Conservation (phyloP, 2,888 invertebrate species). For the Hemicrepidius hirtus region DNA sequence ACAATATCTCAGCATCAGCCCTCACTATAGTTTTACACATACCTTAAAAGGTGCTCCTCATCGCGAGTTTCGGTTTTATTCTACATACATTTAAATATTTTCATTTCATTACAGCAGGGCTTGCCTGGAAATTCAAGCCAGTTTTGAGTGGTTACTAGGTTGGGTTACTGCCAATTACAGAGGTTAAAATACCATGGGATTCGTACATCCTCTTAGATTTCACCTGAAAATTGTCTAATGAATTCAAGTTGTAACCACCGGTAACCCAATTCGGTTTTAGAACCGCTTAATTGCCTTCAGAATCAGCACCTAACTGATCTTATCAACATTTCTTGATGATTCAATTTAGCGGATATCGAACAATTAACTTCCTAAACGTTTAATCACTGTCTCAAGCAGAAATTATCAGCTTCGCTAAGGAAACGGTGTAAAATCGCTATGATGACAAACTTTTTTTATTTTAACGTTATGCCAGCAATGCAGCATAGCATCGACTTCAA, state of each 20-base stretch:
- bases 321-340: constrained; percentile 32
- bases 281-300: constrained; percentile 27
- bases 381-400: constrained; percentile 24
- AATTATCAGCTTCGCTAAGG: neutral
- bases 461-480: neutral
- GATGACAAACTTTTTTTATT: neutral
- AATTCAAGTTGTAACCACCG: constrained; percentile 4
- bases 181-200: constrained; percentile 20
- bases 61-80: neutral
- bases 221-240: constrained; percentile 10
- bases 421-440: neutral
- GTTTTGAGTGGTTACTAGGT: constrained; percentile 15
- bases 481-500: neutral
- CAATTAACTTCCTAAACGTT: constrained; percentile 23
- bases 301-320: constrained; percentile 31
- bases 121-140: neutral
- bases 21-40: neutral
- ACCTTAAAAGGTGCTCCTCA: constrained; percentile 6
- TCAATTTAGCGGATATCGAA: constrained; percentile 33
- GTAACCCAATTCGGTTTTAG: constrained; percentile 8
- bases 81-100: constrained; percentile 29
- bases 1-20: neutral
- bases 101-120: constrained; percentile 20
- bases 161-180: constrained; percentile 23
- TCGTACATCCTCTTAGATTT: constrained; percentile 10